Evolutionary conservation across 1,140 invertebrate species (phyloP).

Genomic region (Steinernema khuongi): DNA sequence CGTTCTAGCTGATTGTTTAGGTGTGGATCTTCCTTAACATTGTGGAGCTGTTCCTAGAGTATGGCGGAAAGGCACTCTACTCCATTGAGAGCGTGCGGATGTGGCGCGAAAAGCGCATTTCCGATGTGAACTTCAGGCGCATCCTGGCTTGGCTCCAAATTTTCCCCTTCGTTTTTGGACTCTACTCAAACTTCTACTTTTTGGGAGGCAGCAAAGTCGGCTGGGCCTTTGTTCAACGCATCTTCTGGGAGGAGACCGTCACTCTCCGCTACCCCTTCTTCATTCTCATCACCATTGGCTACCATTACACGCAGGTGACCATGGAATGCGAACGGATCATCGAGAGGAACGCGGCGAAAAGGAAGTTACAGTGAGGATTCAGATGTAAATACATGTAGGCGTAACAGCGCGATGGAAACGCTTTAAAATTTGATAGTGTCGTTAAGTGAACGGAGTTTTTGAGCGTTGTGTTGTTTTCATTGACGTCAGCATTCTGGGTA

Average conservation of each 20-base stretch:
- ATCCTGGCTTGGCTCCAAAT: constrained; percentile 53
- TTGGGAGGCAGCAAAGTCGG: constrained; percentile 54
- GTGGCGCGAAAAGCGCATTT: constrained; percentile 43
- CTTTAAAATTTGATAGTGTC: too few species aligned
- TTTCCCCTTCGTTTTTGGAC: constrained; percentile 55
- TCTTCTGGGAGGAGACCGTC: constrained; percentile 56
- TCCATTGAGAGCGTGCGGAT: constrained; percentile 39
- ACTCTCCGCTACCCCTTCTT: constrained; percentile 56
- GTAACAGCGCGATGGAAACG: too few species aligned
- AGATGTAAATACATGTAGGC: too few species aligned
- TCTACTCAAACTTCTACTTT: constrained; percentile 59
- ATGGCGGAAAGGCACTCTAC: constrained; percentile 47
- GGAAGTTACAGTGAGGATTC: constrained; percentile 18
- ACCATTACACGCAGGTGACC: constrained; percentile 50
- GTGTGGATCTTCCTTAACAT: constrained; percentile 56
- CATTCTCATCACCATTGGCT: constrained; percentile 50
- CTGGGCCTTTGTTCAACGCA: constrained; percentile 53
- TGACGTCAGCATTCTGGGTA: too few species aligned
- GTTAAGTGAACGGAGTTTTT: too few species aligned
- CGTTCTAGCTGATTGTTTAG: constrained; percentile 26
- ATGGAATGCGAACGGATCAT: constrained; percentile 39
- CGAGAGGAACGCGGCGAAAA: constrained; percentile 25
- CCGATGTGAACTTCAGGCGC: constrained; percentile 49
- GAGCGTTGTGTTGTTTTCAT: too few species aligned
- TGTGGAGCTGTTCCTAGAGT: constrained; percentile 55